These are phyloP conservation scores for Lasioglossum leucozonium DNA, from an alignment of 2,888 invertebrate genomes.

Conservation along the genomic window DNA sequence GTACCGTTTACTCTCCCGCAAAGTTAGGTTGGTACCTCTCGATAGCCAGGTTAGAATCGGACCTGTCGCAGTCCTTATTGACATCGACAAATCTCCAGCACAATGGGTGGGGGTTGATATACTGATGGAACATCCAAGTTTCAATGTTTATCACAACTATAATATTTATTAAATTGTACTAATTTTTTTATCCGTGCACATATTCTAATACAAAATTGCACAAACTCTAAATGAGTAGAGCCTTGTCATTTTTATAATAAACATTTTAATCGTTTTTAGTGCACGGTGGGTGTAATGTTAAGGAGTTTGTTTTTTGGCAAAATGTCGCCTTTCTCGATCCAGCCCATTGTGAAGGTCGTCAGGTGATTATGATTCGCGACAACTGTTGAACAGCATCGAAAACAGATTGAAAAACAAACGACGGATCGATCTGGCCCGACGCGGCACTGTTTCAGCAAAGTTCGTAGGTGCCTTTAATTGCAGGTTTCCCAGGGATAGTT, in stretches of 20 bases:
- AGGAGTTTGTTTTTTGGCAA: no score
- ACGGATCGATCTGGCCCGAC: background rate
- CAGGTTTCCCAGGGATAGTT: background rate
- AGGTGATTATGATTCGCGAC: background rate
- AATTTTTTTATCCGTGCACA: no score
- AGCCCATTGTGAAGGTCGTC: no score
- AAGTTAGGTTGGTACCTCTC: conserved; percentile 57
- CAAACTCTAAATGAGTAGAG: no score
- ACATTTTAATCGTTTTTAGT: no score
- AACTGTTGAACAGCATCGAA: background rate
- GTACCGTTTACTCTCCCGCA: conserved; percentile 25
- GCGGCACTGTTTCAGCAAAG: background rate
- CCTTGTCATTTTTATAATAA: no score
- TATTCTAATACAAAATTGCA: no score
- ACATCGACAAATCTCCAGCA: conserved; percentile 76
- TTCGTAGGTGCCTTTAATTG: background rate
- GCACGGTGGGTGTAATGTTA: no score
- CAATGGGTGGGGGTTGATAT: conserved; percentile 2
- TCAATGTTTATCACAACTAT: no score
- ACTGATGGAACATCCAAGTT: background rate
- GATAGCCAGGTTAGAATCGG: conserved; percentile 65
- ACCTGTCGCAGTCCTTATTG: conserved; percentile 73
- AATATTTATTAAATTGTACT: no score
- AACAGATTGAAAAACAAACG: background rate
- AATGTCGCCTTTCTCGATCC: no score